phyloP scores from a whole-genome alignment of 2,888 invertebrate species.

The Cacoxenus indagator region DNA sequence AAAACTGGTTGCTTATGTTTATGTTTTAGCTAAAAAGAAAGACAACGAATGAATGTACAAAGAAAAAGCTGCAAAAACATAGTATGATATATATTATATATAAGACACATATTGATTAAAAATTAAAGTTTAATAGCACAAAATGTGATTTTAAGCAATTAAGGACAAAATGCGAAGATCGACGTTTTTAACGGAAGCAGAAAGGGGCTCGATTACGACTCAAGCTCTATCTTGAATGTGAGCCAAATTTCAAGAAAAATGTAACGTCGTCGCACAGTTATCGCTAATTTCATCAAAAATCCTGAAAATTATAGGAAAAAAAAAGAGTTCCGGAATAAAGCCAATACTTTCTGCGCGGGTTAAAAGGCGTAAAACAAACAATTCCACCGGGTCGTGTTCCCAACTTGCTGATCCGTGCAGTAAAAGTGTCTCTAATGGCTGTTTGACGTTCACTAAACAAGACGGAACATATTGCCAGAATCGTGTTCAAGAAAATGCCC shows the following conservation, averaged over 20 bases:
- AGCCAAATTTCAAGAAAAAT: constrained; percentile 3
- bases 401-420: too few relatives aligned
- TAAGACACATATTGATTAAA: not conserved
- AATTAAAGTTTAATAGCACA: not conserved
- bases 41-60: not conserved
- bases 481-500: constrained; percentile 9
- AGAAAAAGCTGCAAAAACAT: not conserved
- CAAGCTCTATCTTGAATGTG: not conserved
- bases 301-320: constrained; percentile 4
- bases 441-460: too few relatives aligned
- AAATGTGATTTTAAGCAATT: not conserved
- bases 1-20: not conserved
- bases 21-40: not conserved
- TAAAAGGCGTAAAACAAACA: too few relatives aligned
- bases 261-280: constrained; percentile 3
- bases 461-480: too few relatives aligned
- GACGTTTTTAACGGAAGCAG: not conserved
- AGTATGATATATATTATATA: not conserved
- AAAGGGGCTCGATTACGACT: not conserved
- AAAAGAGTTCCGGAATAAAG: not conserved
- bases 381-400: too few relatives aligned
- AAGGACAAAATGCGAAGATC: not conserved
- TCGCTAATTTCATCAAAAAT: not conserved
- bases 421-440: too few relatives aligned
- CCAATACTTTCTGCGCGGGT: not conserved